Conservation (phyloP, 2,113 vertebrate genomes). For the Saimiri boliviensis region DNA sequence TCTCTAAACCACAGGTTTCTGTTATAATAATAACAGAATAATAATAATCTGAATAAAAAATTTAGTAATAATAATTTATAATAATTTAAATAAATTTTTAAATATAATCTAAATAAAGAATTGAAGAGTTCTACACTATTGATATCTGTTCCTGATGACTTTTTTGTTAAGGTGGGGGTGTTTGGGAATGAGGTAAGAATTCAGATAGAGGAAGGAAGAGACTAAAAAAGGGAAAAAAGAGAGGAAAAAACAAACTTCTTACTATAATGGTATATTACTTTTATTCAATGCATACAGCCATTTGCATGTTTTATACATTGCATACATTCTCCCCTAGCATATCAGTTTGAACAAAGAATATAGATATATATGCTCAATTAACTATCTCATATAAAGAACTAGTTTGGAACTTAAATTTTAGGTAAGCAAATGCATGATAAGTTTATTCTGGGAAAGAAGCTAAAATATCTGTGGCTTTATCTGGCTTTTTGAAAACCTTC, state of each 20-base stretch:
- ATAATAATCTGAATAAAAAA: no score
- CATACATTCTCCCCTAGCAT: neutral
- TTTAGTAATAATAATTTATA: no score
- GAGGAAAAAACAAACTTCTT: neutral
- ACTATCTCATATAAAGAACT: conserved; percentile 4
- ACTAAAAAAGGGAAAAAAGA: no score
- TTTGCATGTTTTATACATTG: neutral
- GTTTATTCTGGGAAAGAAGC: conserved; percentile 4
- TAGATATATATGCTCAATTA: neutral
- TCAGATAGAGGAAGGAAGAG: neutral
- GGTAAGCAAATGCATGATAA: conserved; percentile 18
- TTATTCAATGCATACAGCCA: neutral
- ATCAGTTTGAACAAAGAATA: neutral
- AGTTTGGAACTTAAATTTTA: neutral
- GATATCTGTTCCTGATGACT: neutral
- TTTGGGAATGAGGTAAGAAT: neutral
- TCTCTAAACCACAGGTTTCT: neutral
- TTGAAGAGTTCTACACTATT: neutral
- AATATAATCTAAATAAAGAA: neutral
- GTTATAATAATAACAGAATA: no score
- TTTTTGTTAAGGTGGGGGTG: neutral
- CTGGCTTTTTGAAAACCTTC: conserved; percentile 36
- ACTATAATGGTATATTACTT: neutral
- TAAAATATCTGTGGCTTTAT: neutral
- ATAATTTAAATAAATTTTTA: no score